phyloP scores from a whole-genome alignment of 2,797 vertebrate genomes.

The Phrynocephalus guinanensis region DNA sequence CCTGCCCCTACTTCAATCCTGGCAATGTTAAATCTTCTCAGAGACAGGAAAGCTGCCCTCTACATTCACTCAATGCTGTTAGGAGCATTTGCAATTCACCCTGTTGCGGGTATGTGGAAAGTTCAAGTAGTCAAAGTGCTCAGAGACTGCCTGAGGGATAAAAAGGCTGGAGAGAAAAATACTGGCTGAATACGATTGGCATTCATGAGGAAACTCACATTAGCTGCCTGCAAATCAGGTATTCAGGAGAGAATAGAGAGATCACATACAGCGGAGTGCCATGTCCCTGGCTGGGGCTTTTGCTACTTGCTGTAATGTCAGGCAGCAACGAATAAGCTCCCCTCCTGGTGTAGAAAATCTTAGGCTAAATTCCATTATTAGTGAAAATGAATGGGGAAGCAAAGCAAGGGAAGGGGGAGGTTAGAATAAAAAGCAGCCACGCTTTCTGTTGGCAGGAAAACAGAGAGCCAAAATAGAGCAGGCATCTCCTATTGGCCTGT shows the following conservation, averaged over 20 bases:
- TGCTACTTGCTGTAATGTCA: conserved; percentile 36
- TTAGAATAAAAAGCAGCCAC: conserved; percentile 38
- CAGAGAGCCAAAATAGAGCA: conserved; percentile 19
- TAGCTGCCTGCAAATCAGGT: conserved; percentile 70
- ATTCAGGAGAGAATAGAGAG: conserved; percentile 72
- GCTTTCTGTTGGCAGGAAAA: conserved; percentile 30
- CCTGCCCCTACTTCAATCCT: not conserved
- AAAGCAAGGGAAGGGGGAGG: not conserved
- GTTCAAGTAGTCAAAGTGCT: conserved; percentile 69
- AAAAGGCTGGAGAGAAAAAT: conserved; percentile 74
- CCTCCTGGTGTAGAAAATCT: not conserved
- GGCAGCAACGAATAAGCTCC: conserved; percentile 39
- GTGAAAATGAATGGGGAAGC: conserved; percentile 5
- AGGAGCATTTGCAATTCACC: conserved; percentile 72
- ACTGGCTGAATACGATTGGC: conserved; percentile 68
- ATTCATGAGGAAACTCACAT: conserved; percentile 78
- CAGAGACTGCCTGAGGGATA: conserved; percentile 67
- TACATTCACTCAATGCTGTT: conserved; percentile 61
- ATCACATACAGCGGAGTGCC: conserved; percentile 69
- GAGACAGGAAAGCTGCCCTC: conserved; percentile 57
- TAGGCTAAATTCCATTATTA: conserved; percentile 49
- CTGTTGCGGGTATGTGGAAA: conserved; percentile 62
- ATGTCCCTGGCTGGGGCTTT: conserved; percentile 48
- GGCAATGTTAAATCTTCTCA: conserved; percentile 58
- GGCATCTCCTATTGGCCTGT: not conserved